Conservation (phyloP, 2,113 vertebrate genomes). For the Clarias batrachus region DNA sequence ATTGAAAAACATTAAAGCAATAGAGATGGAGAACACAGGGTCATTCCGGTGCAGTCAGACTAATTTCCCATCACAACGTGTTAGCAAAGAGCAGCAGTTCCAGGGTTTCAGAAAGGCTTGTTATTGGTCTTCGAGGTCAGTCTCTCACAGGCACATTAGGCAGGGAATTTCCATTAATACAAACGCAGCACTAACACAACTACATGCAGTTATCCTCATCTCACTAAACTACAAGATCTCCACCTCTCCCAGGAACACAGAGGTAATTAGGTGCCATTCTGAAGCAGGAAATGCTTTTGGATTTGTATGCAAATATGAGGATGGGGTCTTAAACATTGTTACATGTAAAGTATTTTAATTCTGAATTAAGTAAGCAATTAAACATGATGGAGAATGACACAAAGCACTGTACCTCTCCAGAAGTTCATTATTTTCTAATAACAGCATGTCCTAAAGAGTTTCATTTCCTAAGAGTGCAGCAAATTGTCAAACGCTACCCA, state of each 20-base stretch:
- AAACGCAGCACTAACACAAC: slow-evolving; percentile 10
- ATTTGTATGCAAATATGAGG: neutral
- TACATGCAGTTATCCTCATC: slow-evolving; percentile 26
- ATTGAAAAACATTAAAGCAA: neutral
- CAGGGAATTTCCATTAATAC: slow-evolving; percentile 48
- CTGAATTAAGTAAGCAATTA: neutral
- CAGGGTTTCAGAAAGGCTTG: slow-evolving; percentile 24
- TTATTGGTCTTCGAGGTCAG: slow-evolving; percentile 28
- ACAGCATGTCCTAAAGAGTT: neutral
- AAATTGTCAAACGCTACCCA: neutral
- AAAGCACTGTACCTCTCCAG: neutral
- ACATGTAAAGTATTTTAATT: slow-evolving; percentile 7
- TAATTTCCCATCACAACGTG: slow-evolving; percentile 25
- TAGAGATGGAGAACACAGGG: slow-evolving; percentile 4
- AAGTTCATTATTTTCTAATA: neutral
- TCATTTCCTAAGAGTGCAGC: neutral
- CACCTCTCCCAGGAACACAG: slow-evolving; percentile 32
- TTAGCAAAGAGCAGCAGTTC: slow-evolving; percentile 31
- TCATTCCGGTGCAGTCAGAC: slow-evolving; percentile 12
- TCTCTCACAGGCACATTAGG: slow-evolving; percentile 33
- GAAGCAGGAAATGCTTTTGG: slow-evolving; percentile 11
- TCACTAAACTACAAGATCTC: slow-evolving; percentile 27
- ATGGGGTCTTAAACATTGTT: neutral
- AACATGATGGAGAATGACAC: neutral
- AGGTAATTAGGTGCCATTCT: slow-evolving; percentile 5